A percentile compares a stretch with the other conserved stretches of the same genome.
Evolutionary conservation across 2,888 invertebrate species (phyloP).

Genomic region (Scrobipalpa atriplicella): DNA sequence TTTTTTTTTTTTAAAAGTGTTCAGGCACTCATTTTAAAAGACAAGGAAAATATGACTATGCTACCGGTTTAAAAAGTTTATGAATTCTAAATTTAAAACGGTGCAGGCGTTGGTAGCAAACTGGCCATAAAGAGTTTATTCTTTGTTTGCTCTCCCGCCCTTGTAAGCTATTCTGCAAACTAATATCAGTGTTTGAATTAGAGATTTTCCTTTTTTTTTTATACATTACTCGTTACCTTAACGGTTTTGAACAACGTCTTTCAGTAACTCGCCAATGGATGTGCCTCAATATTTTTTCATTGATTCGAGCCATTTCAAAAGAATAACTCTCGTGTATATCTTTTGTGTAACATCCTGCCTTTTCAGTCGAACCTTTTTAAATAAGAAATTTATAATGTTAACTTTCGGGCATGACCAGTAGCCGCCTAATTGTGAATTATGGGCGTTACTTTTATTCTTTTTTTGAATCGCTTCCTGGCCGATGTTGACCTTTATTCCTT

Average conservation of each 20-base stretch:
- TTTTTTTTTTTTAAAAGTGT: too few species aligned
- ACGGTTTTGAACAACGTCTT: not conserved
- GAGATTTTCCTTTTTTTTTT: not conserved
- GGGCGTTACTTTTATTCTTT: conserved; percentile 64
- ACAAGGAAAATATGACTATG: too few species aligned
- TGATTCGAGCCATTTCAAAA: not conserved
- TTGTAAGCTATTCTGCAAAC: not conserved
- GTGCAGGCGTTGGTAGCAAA: conserved; percentile 74
- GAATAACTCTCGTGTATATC: conserved; percentile 55
- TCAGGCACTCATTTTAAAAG: too few species aligned
- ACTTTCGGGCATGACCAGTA: conserved; percentile 80
- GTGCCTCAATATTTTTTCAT: not conserved
- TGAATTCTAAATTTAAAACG: conserved; percentile 74
- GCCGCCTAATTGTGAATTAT: conserved; percentile 82
- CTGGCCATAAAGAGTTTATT: conserved; percentile 71
- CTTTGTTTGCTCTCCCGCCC: conserved; percentile 58
- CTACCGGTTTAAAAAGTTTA: conserved; percentile 35
- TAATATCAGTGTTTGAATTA: too few species aligned
- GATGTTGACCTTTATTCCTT: conserved; percentile 70
- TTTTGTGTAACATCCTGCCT: conserved; percentile 78
- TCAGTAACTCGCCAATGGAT: not conserved
- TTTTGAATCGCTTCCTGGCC: conserved; percentile 60
- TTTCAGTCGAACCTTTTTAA: conserved; percentile 79
- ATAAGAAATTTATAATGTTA: conserved; percentile 80
- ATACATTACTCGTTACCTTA: not conserved